Evolutionary conservation across 2,113 vertebrate genomes (phyloP).

Genomic region (Pyxicephalus adspersus): DNA sequence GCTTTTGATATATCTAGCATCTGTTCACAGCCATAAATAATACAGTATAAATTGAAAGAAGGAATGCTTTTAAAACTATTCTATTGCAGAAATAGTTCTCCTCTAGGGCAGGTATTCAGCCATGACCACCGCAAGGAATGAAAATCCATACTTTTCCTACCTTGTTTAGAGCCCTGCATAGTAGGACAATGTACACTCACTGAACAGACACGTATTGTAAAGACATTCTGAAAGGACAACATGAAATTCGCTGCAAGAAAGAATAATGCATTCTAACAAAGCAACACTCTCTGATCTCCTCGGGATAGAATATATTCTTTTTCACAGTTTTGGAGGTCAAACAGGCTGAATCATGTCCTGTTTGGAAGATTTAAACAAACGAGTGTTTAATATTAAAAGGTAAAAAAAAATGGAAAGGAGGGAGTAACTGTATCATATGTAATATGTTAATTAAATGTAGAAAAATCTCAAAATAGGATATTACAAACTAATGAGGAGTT

Average conservation of each 20-base stretch:
- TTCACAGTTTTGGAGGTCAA: constrained; percentile 30
- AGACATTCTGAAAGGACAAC: constrained; percentile 41
- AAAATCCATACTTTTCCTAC: constrained; percentile 49
- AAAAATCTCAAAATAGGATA: too few relatives aligned
- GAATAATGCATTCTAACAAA: constrained; percentile 36
- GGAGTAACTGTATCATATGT: too few relatives aligned
- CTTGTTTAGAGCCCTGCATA: constrained; percentile 37
- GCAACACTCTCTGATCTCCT: constrained; percentile 40
- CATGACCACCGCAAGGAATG: constrained; percentile 48
- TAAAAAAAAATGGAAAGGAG: too few relatives aligned
- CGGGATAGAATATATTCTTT: constrained; percentile 14
- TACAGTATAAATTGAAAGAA: constrained; percentile 50
- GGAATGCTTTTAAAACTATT: constrained; percentile 44
- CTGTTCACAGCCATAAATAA: constrained; percentile 49
- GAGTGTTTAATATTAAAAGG: not conserved
- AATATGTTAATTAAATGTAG: too few relatives aligned
- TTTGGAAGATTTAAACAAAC: constrained; percentile 11
- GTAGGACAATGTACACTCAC: constrained; percentile 47
- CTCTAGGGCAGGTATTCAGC: constrained; percentile 51
- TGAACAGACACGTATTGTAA: constrained; percentile 51
- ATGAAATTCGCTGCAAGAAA: constrained; percentile 48
- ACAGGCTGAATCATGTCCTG: constrained; percentile 19
- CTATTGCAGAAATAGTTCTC: constrained; percentile 46
- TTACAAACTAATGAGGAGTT: too few relatives aligned
- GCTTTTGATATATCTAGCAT: constrained; percentile 44